A percentile compares a stretch with the other conserved stretches of the same genome.
phyloP scores from a whole-genome alignment of 2,113 vertebrate species.

The Eurystomus gularis region DNA sequence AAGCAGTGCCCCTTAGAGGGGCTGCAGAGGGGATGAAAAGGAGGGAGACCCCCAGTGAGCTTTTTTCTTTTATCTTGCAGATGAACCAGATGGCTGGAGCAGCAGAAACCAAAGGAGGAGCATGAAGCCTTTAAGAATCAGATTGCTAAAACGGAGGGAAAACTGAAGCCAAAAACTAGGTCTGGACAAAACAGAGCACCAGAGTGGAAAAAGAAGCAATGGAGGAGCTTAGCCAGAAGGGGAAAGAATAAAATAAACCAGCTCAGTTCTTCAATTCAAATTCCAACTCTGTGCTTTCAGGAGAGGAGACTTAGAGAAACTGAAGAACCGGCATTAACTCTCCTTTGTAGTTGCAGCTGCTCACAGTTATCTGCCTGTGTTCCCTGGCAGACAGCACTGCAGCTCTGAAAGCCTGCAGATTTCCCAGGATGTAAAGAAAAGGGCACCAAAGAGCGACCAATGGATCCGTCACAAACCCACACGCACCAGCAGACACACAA shows the following conservation, averaged over 20 bases:
- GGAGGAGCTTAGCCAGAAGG: background rate
- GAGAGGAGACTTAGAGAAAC: background rate
- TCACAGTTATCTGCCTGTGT: background rate
- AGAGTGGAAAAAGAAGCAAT: conserved; percentile 17
- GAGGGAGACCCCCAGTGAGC: background rate
- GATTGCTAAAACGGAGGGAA: background rate
- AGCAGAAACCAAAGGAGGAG: background rate
- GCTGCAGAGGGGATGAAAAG: background rate
- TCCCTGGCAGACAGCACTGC: background rate
- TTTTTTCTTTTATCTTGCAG: conserved; percentile 30
- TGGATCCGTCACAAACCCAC: fast-evolving
- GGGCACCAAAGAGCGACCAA: background rate
- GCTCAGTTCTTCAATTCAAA: background rate
- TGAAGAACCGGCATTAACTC: background rate
- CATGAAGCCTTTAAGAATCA: background rate
- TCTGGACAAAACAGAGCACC: background rate
- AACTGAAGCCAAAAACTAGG: conserved; percentile 15
- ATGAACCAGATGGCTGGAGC: background rate
- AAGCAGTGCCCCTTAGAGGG: background rate
- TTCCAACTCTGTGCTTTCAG: background rate
- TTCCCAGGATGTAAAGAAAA: background rate
- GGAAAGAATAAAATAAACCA: background rate
- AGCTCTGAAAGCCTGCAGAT: background rate
- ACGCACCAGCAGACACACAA: fast-evolving
- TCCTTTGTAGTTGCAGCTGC: conserved; percentile 27